Base-by-base conservation (phyloP, 1,140 invertebrate genomes). In the Homalodisca vitripennis region DNA sequence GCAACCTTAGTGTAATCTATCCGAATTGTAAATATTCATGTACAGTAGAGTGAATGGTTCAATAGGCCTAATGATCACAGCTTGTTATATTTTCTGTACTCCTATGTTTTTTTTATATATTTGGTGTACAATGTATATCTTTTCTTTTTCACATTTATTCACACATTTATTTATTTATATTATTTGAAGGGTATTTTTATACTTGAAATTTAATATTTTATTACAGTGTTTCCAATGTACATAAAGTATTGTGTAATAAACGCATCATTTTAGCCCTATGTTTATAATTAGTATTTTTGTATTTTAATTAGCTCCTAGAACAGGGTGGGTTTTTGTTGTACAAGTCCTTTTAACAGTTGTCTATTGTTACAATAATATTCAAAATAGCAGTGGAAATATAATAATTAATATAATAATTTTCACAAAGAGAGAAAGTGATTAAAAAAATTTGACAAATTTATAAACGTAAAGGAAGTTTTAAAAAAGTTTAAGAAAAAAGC, bases 181-280 rank as follows among this genome's bases (percentile, higher is more conserved):
- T 51, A 51, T 20, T 51, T 51, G 17, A 51, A 20, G 48, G n/a
- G 48, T 51, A 51, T 51, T 51, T 51, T 51, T 51, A 51, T 51
- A 51, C 48, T 10, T 51, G 48, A 51, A 51, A 51, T 51, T 51
- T n/a, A n/a, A n/a, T n/a, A n/a, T n/a, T n/a, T 51, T 3, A 51
- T 51, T 51, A 51, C 48, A 20, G 22, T 20, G 17, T 51, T 51
- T 51, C 48, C 22, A n/a, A 51, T 51, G n/a, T 51, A 3, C 22
- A 51, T 51, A 51, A 51, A 10, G n/a, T 51, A 6, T 10, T 41
- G 34, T 51, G 3, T 20, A 22, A 12, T 51, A n/a, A 20, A 51
- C 3, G n/a, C 3, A 51, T 51, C 6, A 10, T 10, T 51, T 51
- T 51, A 51, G 48, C 17, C 22, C n/a, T n/a, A n/a, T n/a, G n/a